Evolutionary conservation across 2,888 invertebrate genomes (phyloP).

Genomic region (Leptinotarsa juncta): DNA sequence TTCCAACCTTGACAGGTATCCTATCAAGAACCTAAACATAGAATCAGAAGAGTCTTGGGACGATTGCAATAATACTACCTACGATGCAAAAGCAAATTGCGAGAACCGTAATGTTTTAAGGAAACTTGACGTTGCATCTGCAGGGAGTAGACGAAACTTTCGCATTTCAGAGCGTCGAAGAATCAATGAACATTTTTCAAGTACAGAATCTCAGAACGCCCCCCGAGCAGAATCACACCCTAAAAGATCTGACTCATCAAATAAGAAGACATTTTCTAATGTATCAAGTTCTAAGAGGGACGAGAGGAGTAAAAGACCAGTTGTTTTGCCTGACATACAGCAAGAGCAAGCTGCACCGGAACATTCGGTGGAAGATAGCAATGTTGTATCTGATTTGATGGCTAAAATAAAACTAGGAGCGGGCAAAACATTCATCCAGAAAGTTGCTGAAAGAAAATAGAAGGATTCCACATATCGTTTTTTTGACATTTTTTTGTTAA

Average conservation of each 20-base stretch:
- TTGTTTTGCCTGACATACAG: not conserved
- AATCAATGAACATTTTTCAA: conserved; percentile 6
- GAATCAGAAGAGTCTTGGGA: conserved; percentile 18
- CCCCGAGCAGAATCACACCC: too few species aligned
- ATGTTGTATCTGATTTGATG: conserved; percentile 1
- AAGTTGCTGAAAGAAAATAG: not conserved
- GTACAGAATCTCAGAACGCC: not conserved
- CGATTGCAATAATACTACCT: conserved; percentile 17
- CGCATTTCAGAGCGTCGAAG: conserved; percentile 8
- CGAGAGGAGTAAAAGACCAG: not conserved
- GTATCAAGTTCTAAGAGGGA: too few species aligned
- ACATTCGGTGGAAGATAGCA: not conserved
- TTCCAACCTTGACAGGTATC: not conserved
- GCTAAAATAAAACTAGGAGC: not conserved
- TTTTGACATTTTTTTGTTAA: not conserved
- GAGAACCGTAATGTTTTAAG: conserved; percentile 17
- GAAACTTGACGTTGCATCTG: conserved; percentile 23
- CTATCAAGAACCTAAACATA: not conserved
- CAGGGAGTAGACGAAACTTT: conserved; percentile 18
- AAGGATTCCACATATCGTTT: not conserved
- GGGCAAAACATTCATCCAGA: not conserved
- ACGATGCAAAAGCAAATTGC: conserved; percentile 25
- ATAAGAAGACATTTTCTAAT: too few species aligned
- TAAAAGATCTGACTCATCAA: too few species aligned
- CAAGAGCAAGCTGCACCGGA: not conserved